These are phyloP conservation scores for Emydocephalus ijimae DNA, from an alignment of 2,113 vertebrate genomes.

Conservation along the genomic window DNA sequence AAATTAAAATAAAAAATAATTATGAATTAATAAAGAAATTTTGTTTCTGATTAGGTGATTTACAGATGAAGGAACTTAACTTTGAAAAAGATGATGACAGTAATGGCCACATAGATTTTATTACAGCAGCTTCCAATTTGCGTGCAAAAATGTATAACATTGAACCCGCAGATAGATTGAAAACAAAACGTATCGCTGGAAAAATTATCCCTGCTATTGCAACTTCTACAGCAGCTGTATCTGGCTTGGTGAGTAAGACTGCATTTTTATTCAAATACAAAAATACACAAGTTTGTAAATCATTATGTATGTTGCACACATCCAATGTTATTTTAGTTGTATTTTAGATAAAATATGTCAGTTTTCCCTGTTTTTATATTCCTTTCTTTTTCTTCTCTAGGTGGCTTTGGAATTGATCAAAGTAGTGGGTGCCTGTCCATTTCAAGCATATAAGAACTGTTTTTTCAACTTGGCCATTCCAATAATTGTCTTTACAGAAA, in stretches of 20 bases:
- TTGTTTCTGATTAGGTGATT: conserved; percentile 67
- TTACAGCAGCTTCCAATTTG: conserved; percentile 88
- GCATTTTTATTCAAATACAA: not conserved
- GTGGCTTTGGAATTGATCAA: conserved; percentile 94
- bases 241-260: conserved; percentile 81
- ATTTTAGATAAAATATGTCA: not conserved
- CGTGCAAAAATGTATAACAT: conserved; percentile 94
- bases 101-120: conserved; percentile 93
- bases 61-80: conserved; percentile 81
- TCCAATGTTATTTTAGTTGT: not conserved
- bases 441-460: conserved; percentile 93
- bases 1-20: not conserved
- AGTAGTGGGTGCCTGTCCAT: conserved; percentile 80
- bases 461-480: conserved; percentile 98
- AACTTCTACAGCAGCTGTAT: conserved; percentile 95
- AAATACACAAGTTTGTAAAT: not conserved
- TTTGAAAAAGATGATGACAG: conserved; percentile 95
- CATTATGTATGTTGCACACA: not conserved
- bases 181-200: conserved; percentile 96
- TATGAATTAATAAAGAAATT: not conserved
- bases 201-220: conserved; percentile 98
- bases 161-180: conserved; percentile 88
- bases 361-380: not conserved
- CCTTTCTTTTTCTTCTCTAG: conserved; percentile 60
- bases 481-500: conserved; percentile 89